Base-by-base conservation (phyloP, 2,797 vertebrate species). In the Denticeps clupeoides region DNA sequence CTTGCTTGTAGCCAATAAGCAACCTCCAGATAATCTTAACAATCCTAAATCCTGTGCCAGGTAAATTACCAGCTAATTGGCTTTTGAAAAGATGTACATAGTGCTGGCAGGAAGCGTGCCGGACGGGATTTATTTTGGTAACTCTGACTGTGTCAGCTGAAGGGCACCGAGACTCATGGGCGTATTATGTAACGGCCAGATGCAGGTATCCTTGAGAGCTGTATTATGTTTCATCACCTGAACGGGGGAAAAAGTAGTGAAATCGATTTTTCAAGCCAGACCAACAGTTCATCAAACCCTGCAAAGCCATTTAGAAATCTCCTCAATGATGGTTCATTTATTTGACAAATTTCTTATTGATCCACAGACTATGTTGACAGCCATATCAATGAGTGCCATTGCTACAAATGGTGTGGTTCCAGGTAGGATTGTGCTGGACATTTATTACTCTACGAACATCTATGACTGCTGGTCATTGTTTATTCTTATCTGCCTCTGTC, bases 311-410 rank as follows among this genome's bases (percentile, higher is more conserved):
- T 26, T 25, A 43, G n/a, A 26, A 21, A 5, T 19, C 1, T 46
- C n/a, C 18, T 46, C 29, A 15, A 16, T 41, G 4, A 11, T 13
- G 35, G 25, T 11, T 1, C 27, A 4, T 15, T 25, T 19, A 32
- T 23, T 10, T 38, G 7, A 41, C 23, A 35, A 37, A 45, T 15
- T 3, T 53, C 2, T 32, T 47, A 31, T 56, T 40, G 41, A 15
- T 51, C 42, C 16, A 42, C 77, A 98, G 94, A 98, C 94, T 1
- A 89, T 95, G 90, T 75, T 98, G 65, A 98, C 94, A 0, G 90
- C 94, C 38, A 97, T 98, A 78, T 98, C 94, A 45, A 97, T 97
- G 94, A 98, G 94, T 56, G 94, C 94, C 12, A 93, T 98, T 11
- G 94, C 94, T 45, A 98, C 94, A 26, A 98, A 98, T 3, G 94